phyloP scores from a whole-genome alignment of 2,113 vertebrate species.

The Pogonocichla stellata region DNA sequence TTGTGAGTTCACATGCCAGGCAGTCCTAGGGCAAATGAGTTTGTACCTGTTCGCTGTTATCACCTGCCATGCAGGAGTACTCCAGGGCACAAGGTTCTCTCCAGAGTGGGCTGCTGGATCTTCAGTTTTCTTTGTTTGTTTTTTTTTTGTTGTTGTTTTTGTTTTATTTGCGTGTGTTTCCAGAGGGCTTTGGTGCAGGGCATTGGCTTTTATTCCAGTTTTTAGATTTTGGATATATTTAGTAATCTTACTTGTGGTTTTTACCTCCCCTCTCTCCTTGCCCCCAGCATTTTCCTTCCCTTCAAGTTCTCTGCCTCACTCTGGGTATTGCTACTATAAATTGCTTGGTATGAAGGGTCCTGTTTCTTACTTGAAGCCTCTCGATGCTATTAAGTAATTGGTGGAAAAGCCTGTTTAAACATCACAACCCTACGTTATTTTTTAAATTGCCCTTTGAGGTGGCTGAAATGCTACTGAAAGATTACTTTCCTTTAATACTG shows the following conservation, averaged over 20 bases:
- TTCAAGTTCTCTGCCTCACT: not conserved
- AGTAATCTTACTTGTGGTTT: not conserved
- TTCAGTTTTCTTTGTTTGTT: not conserved
- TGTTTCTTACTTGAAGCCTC: not conserved
- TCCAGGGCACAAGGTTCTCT: not conserved
- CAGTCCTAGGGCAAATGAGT: not conserved
- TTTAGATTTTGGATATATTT: not conserved
- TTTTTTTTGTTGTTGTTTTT: no score
- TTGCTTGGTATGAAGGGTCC: not conserved
- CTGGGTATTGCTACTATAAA: not conserved
- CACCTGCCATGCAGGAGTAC: not conserved
- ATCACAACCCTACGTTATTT: not conserved
- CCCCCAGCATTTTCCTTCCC: not conserved
- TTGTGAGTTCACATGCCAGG: not conserved
- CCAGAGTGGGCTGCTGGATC: not conserved
- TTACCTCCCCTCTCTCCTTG: not conserved
- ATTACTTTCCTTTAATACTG: not conserved
- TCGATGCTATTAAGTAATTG: conserved; percentile 43
- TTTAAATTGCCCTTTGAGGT: conserved; percentile 1
- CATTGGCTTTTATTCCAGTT: not conserved
- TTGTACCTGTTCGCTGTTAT: not conserved
- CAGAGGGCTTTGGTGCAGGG: not conserved
- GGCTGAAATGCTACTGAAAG: conserved; percentile 2
- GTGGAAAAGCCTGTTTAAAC: conserved; percentile 36
- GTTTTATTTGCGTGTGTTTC: not conserved